Conservation (phyloP, 2,888 invertebrate genomes). For the Belgica antarctica region DNA sequence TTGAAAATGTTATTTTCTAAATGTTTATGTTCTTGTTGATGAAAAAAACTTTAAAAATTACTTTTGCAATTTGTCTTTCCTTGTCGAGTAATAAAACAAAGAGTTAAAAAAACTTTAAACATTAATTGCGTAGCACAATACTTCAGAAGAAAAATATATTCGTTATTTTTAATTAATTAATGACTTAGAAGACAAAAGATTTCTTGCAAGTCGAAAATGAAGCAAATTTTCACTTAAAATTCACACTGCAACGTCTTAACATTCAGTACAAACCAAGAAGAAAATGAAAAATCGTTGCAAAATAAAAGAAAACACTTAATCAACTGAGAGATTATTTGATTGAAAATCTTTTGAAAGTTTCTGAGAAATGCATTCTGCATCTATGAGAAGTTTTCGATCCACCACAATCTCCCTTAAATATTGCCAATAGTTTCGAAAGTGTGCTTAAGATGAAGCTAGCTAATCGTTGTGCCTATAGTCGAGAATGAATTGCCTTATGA, state of each 20-base stretch:
- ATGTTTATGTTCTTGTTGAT: slow-evolving; percentile 41
- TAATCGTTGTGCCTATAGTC: slow-evolving; percentile 34
- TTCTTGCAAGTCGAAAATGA: neutral
- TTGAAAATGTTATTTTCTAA: slow-evolving; percentile 42
- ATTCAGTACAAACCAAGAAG: slow-evolving; percentile 39
- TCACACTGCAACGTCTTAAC: too few relatives aligned
- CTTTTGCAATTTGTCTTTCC: neutral
- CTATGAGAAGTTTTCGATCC: neutral
- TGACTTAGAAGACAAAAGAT: neutral
- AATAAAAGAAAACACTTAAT: neutral
- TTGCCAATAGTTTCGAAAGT: slow-evolving; percentile 27
- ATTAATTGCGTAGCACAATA: slow-evolving; percentile 3
- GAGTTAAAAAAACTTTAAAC: neutral
- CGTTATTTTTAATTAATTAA: slow-evolving; percentile 8
- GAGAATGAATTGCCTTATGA: neutral
- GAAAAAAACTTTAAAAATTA: neutral
- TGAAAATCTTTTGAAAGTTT: neutral
- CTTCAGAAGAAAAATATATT: slow-evolving; percentile 4
- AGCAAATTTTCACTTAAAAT: too few relatives aligned
- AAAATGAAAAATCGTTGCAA: slow-evolving; percentile 17
- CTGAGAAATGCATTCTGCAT: neutral
- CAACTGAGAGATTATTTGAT: slow-evolving; percentile 38
- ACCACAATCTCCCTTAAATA: too few relatives aligned
- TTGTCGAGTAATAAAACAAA: neutral
- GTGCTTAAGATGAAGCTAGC: slow-evolving; percentile 26